Base-by-base conservation (phyloP, 1,140 invertebrate genomes). In the Patella vulgata region DNA sequence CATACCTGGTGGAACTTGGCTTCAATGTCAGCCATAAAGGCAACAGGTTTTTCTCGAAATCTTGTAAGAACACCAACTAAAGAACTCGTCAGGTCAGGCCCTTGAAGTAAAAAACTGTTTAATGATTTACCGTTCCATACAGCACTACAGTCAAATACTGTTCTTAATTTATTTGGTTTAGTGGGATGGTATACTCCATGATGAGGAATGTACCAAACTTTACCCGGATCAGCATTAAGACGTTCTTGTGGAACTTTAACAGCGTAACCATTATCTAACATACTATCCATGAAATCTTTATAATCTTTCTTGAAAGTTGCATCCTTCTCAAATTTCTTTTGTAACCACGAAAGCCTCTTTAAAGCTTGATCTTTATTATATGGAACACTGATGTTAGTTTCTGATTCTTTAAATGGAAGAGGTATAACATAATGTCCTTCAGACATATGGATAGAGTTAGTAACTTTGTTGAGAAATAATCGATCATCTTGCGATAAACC, bases 61-160 rank as follows among this genome's bases (percentile, higher is more conserved):
- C 56, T 50, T 21, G 30, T 28, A 1, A 72, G 48, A 9, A 68
- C 63, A 12, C 66, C 66, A 17, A 66, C 14, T 8, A 71, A 44
- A 39, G n/a, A 50, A 42, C 63, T 74, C n/a, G 63, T 69, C n/a
- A 71, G 17, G 42, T 74, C 63, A 19, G 69, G 72, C 33, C 72
- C 63, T 52, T 63, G 63, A 27, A 69, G 48, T 21, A 71, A 27
- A 14, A 51, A 12, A 5, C 63, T 47, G 53, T 74, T 74, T 17
- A 74, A 39, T 0, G 48, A 66, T 21, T 19, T 27, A 19, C 65
- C 60, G 28, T 51, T 31, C 19, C 23, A 69, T 27, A 27, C 21
- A 9, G 70, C 65, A 36, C 59, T 42, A 47, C 68, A 71, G 43
- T 73, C 68, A 50, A 73, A 73, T 0, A 73, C 73, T 14, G 73